Conservation (phyloP, 1,140 invertebrate genomes). For the honey bee (Apis mellifera) region DNA sequence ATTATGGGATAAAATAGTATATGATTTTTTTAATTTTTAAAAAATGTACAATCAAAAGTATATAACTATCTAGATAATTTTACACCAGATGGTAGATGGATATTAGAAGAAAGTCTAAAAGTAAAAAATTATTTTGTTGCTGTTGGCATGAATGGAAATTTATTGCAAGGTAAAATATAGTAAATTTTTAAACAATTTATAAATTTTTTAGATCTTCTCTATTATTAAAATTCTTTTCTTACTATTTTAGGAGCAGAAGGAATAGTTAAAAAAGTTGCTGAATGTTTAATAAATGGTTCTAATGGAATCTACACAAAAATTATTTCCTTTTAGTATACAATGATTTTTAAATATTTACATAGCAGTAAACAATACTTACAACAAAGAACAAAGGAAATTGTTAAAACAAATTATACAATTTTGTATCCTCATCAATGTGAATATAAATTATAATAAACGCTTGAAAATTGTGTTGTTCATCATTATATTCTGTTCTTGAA, state of each 20-base stretch:
- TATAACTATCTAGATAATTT: constrained; percentile 89
- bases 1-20: constrained; percentile 84
- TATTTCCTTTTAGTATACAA: constrained; percentile 87
- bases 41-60: constrained; percentile 82
- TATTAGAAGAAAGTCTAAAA: constrained; percentile 89
- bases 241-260: constrained; percentile 84
- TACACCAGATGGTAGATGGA: constrained; percentile 87
- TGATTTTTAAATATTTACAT: constrained; percentile 90
- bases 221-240: constrained; percentile 21
- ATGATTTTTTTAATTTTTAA: constrained; percentile 86
- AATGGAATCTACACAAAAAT: constrained; percentile 84
- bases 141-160: constrained; percentile 86
- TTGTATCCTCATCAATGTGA: constrained; percentile 85
- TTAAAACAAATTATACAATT: constrained; percentile 86
- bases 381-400: constrained; percentile 88
- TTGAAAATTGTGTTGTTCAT: constrained; percentile 88
- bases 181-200: neutral
- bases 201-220: neutral
- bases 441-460: constrained; percentile 87
- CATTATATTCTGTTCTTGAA: constrained; percentile 89
- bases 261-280: constrained; percentile 88
- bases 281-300: constrained; percentile 89
- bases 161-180: constrained; percentile 79
- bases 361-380: constrained; percentile 90
- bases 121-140: constrained; percentile 92